A percentile compares a stretch with the other conserved stretches of the same genome.
Conservation (phyloP, 1,140 invertebrate species). For the Trinorchestia longiramus region DNA sequence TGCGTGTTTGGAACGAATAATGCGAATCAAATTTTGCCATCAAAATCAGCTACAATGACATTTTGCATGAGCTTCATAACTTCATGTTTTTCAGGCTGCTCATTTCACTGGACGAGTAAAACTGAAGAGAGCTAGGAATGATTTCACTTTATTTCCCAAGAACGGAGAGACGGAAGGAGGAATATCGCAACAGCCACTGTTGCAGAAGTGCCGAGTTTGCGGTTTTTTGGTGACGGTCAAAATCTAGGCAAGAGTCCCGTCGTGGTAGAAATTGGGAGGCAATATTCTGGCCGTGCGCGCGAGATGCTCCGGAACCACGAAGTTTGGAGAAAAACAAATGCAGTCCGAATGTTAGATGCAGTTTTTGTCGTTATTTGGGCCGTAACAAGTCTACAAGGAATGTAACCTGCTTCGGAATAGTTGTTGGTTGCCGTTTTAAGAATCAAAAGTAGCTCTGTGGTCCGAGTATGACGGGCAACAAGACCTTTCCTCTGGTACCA, state of each 20-base stretch:
- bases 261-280: conserved; percentile 91
- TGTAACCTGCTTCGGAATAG: neutral
- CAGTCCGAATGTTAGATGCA: neutral
- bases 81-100: neutral
- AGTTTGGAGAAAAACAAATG: neutral
- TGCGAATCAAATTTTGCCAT: neutral
- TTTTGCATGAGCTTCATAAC: neutral
- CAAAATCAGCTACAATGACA: neutral
- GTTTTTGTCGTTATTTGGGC: neutral
- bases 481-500: neutral
- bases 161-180: neutral
- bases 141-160: neutral
- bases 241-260: conserved; percentile 76
- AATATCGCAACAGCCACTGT: no score
- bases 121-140: neutral
- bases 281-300: conserved; percentile 84
- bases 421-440: neutral
- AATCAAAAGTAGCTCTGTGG: neutral
- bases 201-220: neutral
- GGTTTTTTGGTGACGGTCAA: neutral
- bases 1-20: neutral
- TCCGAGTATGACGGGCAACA: neutral
- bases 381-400: neutral
- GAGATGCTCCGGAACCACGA: neutral
- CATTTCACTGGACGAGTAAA: neutral